phyloP scores from a whole-genome alignment of 64 coral and sea anemone species.

The Stylophora pistillata region DNA sequence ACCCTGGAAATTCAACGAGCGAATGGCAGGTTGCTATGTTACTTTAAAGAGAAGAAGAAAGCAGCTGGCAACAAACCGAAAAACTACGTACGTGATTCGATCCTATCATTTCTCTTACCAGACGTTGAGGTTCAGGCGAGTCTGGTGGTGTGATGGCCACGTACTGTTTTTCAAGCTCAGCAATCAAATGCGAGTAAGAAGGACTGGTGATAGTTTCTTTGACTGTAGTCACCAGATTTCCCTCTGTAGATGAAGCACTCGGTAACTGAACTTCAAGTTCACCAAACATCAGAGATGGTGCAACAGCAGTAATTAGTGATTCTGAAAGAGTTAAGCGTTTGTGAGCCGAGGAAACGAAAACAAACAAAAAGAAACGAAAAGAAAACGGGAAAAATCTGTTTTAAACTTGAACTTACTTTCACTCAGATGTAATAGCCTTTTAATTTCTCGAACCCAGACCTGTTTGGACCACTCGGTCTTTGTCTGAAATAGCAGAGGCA shows the following conservation, averaged over 20 bases:
- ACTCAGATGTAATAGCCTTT: constrained; percentile 64
- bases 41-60: too few relatives aligned
- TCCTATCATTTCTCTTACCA: constrained; percentile 68
- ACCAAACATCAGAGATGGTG: constrained; percentile 16
- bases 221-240: constrained; percentile 68
- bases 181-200: constrained; percentile 69
- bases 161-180: constrained; percentile 91
- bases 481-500: constrained; percentile 36
- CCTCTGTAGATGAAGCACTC: not conserved
- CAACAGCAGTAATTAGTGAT: not conserved
- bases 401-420: constrained; percentile 48
- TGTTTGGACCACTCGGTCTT: constrained; percentile 81
- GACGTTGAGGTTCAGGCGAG: constrained; percentile 68
- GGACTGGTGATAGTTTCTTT: constrained; percentile 79
- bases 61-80: too few relatives aligned
- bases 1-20: too few relatives aligned
- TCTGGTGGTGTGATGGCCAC: constrained; percentile 88
- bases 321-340: not conserved
- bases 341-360: not conserved
- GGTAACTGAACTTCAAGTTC: not conserved
- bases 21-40: too few relatives aligned
- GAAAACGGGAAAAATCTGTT: not conserved
- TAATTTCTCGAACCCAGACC: constrained; percentile 82
- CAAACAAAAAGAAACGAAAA: not conserved
- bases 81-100: too few relatives aligned